Evolutionary conservation across 1,140 invertebrate species (phyloP).

Genomic region (Drosophila burlai): DNA sequence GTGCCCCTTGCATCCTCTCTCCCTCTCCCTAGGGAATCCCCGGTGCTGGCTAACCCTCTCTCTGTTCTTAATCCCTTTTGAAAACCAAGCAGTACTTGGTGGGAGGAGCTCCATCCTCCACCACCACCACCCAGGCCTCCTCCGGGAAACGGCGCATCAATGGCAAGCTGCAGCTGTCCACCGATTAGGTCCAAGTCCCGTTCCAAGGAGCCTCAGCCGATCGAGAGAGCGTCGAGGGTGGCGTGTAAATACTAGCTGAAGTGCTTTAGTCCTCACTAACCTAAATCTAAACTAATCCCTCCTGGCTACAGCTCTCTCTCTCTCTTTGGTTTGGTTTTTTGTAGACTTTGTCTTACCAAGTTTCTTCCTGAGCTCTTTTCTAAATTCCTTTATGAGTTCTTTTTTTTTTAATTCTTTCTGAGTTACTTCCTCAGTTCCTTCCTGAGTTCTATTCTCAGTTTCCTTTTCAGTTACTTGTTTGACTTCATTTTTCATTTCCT

Average conservation of each 20-base stretch:
- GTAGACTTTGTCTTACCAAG: not conserved
- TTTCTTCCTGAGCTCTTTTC: not conserved
- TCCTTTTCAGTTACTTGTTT: no score
- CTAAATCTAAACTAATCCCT: not conserved
- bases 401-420: no score
- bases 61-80: not conserved
- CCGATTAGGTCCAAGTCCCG: slow-evolving; percentile 40
- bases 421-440: no score
- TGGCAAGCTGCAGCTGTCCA: slow-evolving; percentile 57
- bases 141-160: slow-evolving; percentile 29
- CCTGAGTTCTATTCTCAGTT: no score
- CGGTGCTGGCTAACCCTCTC: slow-evolving; percentile 38
- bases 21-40: not conserved
- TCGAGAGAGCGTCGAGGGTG: slow-evolving; percentile 1
- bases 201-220: not conserved
- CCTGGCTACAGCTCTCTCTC: not conserved
- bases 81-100: slow-evolving; percentile 22
- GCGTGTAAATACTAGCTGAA: slow-evolving; percentile 58
- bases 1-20: slow-evolving; percentile 46
- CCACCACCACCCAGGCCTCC: slow-evolving; percentile 24
- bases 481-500: no score
- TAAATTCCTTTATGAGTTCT: not conserved
- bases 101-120: slow-evolving; percentile 4
- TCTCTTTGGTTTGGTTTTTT: not conserved
- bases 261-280: not conserved